Base-by-base conservation (phyloP, 2,113 vertebrate genomes). In the Vombatus ursinus region DNA sequence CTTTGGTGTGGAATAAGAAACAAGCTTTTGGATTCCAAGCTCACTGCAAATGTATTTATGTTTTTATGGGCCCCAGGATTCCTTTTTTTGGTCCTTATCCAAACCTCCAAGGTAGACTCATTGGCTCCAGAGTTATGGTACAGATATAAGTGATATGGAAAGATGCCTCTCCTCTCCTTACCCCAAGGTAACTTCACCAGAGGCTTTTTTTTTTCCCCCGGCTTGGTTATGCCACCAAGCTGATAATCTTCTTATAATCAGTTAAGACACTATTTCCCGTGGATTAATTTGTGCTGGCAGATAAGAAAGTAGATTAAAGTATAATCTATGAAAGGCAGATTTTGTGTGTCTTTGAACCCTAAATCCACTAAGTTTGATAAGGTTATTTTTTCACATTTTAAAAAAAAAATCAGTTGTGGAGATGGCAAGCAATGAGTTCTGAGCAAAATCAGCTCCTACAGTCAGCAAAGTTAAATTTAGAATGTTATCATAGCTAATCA, bases 261-360 rank as follows among this genome's bases (percentile, higher is more conserved):
- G 52, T 91, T 91, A 91, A 91, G 94, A 97, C 51, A 19, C 26
- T 89, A 44, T 90, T 92, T 52, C 95, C 93, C 95, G 84, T 95
- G 95, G 95, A 95, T 90, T 92, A 97, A 51, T 91, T 94, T 0
- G 0, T 97, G 94, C 95, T 97, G 95, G 52, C 5, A 97, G 97
- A 97, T 98, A 98, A 93, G 95, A 97, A 92, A 19, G n/a, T 95
- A 94, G 94, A 95, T 97, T 96, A 96, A 97, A 98, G 97, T 93
- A 23, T 92, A 94, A 95, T 19, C 52, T 97, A 97, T 96, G 53
- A 92, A 97, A 93, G 93, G 12, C 49, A 90, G 93, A 96, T 91
- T 97, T 97, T 96, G 90, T 37, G 89, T 8, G 91, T 31, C 94
- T 97, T 97, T 68, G 89, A 93, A 94, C 3, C 2, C 8, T 97